phyloP scores from a whole-genome alignment of 2,797 vertebrate genomes.

The Lophotriccus pileatus region DNA sequence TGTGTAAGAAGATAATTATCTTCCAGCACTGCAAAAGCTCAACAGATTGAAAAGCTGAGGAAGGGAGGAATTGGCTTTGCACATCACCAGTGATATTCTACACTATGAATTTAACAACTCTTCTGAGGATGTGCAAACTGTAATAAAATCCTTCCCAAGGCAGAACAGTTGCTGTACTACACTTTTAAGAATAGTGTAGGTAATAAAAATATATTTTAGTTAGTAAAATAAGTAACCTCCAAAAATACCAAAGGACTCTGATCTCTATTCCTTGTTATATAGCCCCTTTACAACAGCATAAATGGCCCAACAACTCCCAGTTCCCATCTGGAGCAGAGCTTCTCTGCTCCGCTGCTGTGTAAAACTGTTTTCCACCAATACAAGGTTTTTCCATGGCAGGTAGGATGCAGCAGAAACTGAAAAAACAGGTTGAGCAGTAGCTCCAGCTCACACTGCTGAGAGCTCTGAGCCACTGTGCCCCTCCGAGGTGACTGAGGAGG shows the following conservation, averaged over 20 bases:
- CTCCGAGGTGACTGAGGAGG: neutral
- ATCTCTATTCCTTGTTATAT: neutral
- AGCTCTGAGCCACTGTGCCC: neutral
- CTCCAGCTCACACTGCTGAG: neutral
- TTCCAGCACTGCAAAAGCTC: neutral
- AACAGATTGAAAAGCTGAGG: neutral
- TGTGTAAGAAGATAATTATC: neutral
- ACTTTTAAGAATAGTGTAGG: neutral
- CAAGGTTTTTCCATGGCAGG: neutral
- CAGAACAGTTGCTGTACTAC: neutral
- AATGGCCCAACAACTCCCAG: neutral
- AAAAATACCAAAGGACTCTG: neutral
- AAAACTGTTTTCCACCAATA: neutral
- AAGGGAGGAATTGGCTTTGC: neutral
- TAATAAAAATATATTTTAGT: neutral
- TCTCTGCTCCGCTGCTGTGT: neutral
- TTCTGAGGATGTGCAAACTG: neutral
- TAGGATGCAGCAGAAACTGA: neutral
- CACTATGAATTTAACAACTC: neutral
- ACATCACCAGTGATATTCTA: neutral
- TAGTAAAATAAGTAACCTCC: neutral
- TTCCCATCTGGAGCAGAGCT: neutral
- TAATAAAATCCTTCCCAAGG: neutral
- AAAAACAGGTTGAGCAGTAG: neutral
- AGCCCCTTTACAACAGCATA: neutral